Evolutionary conservation across 23 tunicate species (phyloP), one percentile per base, ranked within the genome.

Genomic region (Styela plicata): DNA sequence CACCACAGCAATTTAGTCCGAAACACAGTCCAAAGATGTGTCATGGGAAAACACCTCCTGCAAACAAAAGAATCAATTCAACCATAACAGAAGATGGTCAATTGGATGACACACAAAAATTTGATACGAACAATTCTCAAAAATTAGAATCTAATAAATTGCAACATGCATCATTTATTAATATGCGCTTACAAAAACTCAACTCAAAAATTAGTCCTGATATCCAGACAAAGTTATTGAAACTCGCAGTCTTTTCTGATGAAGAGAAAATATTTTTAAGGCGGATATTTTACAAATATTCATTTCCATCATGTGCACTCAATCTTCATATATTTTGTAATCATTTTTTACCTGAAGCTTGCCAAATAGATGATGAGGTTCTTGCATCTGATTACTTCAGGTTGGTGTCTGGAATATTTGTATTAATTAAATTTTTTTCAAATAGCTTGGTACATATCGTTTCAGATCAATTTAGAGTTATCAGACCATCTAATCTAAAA

Each of bases 301-400:
- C 83, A 3, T 89, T 78, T 37, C 94, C 94, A 16, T 89, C 94
- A 18, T 69, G 88, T 37, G 81, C 82, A 73, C 44, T 89, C 7
- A 89, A 64, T 36, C 26, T 24, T 1, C 34, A 84, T 2, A 74
- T 18, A 25, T 89, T 89, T 84, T 89, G 85, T 64, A 27, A 36
- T 0, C 74, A 34, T 34, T 73, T 89, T 17, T 84, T 87, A 57
- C 75, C 87, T 1, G 33, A 32, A 36, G 84, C 73, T 27, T 63
- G 83, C 36, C 80, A 79, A 17, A 85, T 85, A 69, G 2, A 31
- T 21, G 78, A 89, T 33, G 3, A 30, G 0, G 24, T 26, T 2
- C 62, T 31, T 63, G 80, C 81, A 62, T 24, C 63, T 36, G 94
- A 89, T 80, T 89, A 74, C 57, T 89, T 84, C 67, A 80, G 94